Base-by-base conservation (phyloP, 1,140 invertebrate genomes). In the Drosophila sp. region DNA sequence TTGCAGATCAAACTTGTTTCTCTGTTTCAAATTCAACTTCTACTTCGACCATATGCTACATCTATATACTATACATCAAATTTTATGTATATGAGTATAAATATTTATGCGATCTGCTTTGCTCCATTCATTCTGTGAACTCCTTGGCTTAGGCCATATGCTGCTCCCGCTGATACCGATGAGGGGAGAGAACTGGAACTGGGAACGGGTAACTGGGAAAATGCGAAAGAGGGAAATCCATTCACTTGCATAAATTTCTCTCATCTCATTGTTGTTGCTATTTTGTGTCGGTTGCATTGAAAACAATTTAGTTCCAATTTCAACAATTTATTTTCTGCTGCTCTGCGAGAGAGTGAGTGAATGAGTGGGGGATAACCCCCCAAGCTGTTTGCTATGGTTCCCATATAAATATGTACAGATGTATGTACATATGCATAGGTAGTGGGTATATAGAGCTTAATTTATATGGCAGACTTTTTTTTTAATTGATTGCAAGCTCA, bases 221-320 rank as follows among this genome's bases (percentile, higher is more conserved):
- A 38, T 38, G 35, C 35, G 35, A 69, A 76, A 75, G 66, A 72
- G 81, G 78, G 64, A 81, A 77, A 77, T 69, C 63, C 81, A 67
- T 86, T 81, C 70, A 66, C 78, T 85, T 81, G 84, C 83, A 83
- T 83, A 84, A 79, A 79, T 85, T 78, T 78, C 74, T 67, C 72
- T 65, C 62, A n/a, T 25, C 32, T 61, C 10, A 29, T 60, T 55
- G 66, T 50, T 55, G 66, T 65, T 47, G 57, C 72, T 65, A 41
- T 74, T 67, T 64, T 65, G 65, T 40, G 60, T 70, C 67, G 79
- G 79, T 80, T 87, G 84, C 84, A 87, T 84, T 87, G 84, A 89
- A 84, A 80, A 79, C 84, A 87, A 87, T 87, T 87, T 87, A 84
- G 83, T 83, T 80, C 80, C 85, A 72, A 79, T 79, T 83, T 83